phyloP scores from a whole-genome alignment of 23 tunicate genomes.

The Trididemnum miniatum region DNA sequence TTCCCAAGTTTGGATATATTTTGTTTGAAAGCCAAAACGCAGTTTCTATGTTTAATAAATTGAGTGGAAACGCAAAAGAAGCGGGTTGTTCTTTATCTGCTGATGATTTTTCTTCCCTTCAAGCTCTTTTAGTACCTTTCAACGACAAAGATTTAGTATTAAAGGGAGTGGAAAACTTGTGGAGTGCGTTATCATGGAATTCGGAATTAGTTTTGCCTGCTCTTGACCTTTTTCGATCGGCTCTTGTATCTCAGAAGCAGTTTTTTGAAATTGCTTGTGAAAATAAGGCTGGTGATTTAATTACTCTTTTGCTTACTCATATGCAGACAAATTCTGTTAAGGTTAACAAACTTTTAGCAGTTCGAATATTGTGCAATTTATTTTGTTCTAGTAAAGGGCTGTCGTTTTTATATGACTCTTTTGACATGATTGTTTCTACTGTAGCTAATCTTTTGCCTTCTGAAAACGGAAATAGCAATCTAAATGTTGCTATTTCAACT shows the following conservation, averaged over 20 bases:
- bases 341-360: conserved; percentile 28
- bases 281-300: conserved; percentile 14
- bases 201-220: conserved; percentile 39
- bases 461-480: conserved; percentile 41
- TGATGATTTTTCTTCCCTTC: neutral
- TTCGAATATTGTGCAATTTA: conserved; percentile 61
- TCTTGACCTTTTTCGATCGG: conserved; percentile 45
- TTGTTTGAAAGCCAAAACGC: conserved; percentile 51
- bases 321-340: conserved; percentile 13
- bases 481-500: conserved; percentile 55
- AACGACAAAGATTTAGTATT: neutral
- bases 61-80: neutral
- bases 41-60: conserved; percentile 46
- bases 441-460: neutral
- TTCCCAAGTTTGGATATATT: conserved; percentile 63
- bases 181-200: conserved; percentile 34
- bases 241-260: conserved; percentile 22
- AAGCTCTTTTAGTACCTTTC: neutral
- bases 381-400: conserved; percentile 29
- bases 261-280: conserved; percentile 38
- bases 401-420: conserved; percentile 46
- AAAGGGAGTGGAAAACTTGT: conserved; percentile 3
- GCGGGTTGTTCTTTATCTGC: neutral
- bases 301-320: conserved; percentile 29
- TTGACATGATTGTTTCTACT: conserved; percentile 23